phyloP scores from a whole-genome alignment of 2,888 invertebrate genomes.

The Kuschelorhynchus macadamiae region DNA sequence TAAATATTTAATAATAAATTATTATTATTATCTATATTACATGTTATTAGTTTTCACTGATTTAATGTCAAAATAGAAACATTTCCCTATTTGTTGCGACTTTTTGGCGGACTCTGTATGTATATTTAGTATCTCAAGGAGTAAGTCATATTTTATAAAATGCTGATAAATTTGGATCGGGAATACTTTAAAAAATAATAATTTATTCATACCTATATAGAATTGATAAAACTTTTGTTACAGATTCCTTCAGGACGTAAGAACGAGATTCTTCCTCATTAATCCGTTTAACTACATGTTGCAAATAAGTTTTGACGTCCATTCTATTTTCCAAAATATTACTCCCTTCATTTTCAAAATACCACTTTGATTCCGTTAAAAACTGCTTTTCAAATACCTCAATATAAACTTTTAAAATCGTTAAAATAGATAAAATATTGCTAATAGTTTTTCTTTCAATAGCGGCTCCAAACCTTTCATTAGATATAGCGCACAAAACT shows the following conservation, averaged over 20 bases:
- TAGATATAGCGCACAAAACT: constrained; percentile 88
- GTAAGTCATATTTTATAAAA: too few species aligned
- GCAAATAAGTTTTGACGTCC: constrained; percentile 89
- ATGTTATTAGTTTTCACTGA: too few species aligned
- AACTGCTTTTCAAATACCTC: constrained; percentile 89
- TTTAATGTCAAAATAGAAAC: too few species aligned
- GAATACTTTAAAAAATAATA: too few species aligned
- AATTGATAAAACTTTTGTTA: constrained; percentile 85
- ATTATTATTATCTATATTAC: too few species aligned
- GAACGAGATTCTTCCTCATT: constrained; percentile 90
- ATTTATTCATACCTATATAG: constrained; percentile 84
- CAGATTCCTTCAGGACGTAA: constrained; percentile 87
- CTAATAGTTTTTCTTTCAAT: constrained; percentile 91
- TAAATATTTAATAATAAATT: too few species aligned
- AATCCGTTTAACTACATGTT: constrained; percentile 79
- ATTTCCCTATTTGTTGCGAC: too few species aligned
- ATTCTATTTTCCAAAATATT: constrained; percentile 84
- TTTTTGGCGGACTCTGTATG: too few species aligned
- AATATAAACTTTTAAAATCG: constrained; percentile 91
- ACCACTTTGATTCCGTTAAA: constrained; percentile 87
- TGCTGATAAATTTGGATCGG: too few species aligned
- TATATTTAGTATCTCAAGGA: too few species aligned
- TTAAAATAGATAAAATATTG: constrained; percentile 92
- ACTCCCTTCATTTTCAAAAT: constrained; percentile 93
- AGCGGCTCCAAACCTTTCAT: constrained; percentile 90